Evolutionary conservation across 2,888 invertebrate species (phyloP), one percentile per base, ranked within the genome.

Genomic region (Nesidiocoris tenuis): DNA sequence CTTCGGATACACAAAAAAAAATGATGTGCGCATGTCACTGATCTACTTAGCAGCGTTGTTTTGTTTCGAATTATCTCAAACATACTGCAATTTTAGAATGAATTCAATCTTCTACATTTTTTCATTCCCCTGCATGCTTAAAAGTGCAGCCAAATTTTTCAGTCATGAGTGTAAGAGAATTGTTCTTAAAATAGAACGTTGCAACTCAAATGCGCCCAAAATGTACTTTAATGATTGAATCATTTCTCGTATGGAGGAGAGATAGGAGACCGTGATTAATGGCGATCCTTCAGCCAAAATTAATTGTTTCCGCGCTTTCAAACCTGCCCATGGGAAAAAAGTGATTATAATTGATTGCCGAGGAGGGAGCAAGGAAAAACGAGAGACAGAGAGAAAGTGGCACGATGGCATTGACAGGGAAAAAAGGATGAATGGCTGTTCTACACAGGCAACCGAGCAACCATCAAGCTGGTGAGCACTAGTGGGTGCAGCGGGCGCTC

Each of bases 261-360:
- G 39, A 39, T 39, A 39, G 39, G 39, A 39, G 25, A 23, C 19
- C 25, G 39, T 65, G 65, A 65, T 65, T 65, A 65, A 65, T 65
- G 65, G 12, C 39, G n/a, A 1, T 19, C 39, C 12, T 65, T 19
- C 39, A 39, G 5, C 18, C 39, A 39, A 39, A 39, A 65, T 65
- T 65, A 65, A 65, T 65, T 65, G 65, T 65, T 24, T 65, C 39
- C 5, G 39, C 39, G 65, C 65, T 65, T 65, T 65, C 65, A 65
- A 65, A 65, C 65, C 39, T 39, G 24, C 65, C 39, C 65, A 39
- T 65, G 39, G 39, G 39, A 39, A 65, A 65, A 65, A 65, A 65
- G 65, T 65, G 65, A 65, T 65, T 39, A 17, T 65, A 65, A 65
- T 65, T 24, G 65, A 65, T 65, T 39, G 39, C 39, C 39, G 39